Conservation (phyloP, 2,113 vertebrate species). For the Dicentrarchus labrax region DNA sequence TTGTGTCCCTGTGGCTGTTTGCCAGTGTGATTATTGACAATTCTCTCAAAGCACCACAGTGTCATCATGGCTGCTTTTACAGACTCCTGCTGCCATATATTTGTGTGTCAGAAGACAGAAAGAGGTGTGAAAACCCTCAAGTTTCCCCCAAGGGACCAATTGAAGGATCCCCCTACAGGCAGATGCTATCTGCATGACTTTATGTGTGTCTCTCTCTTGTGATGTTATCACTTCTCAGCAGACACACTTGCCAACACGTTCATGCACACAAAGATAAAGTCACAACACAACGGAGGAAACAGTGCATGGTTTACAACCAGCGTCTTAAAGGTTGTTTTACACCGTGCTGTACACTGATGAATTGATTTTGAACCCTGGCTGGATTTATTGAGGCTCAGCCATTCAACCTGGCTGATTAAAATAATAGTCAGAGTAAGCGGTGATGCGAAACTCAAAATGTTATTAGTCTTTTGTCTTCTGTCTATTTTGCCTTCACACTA, state of each 20-base stretch:
- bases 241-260: background rate
- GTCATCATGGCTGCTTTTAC: slow-evolving; percentile 18
- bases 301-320: slow-evolving; percentile 1
- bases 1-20: slow-evolving; percentile 11
- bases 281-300: background rate
- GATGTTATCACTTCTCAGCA: slow-evolving; percentile 19
- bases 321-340: slow-evolving; percentile 35
- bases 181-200: slow-evolving; percentile 60
- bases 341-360: background rate
- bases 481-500: slow-evolving; percentile 2
- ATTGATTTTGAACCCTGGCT: slow-evolving; percentile 30
- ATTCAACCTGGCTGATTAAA: slow-evolving; percentile 16
- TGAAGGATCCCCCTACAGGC: slow-evolving; percentile 43
- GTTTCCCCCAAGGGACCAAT: slow-evolving; percentile 45
- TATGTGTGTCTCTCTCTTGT: slow-evolving; percentile 16
- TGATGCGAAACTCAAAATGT: slow-evolving; percentile 7
- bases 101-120: slow-evolving; percentile 29
- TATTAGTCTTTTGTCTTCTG: slow-evolving; percentile 17
- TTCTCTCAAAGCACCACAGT: background rate
- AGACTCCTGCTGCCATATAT: slow-evolving; percentile 1
- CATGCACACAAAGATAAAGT: slow-evolving; percentile 10
- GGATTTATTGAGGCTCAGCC: slow-evolving; percentile 18
- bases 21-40: slow-evolving; percentile 28
- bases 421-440: slow-evolving; percentile 5
- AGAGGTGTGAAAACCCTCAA: slow-evolving; percentile 37